Evolutionary conservation across 2,888 invertebrate genomes (phyloP), one percentile per base, ranked within the genome.

Genomic region (Drosophila tripunctata): DNA sequence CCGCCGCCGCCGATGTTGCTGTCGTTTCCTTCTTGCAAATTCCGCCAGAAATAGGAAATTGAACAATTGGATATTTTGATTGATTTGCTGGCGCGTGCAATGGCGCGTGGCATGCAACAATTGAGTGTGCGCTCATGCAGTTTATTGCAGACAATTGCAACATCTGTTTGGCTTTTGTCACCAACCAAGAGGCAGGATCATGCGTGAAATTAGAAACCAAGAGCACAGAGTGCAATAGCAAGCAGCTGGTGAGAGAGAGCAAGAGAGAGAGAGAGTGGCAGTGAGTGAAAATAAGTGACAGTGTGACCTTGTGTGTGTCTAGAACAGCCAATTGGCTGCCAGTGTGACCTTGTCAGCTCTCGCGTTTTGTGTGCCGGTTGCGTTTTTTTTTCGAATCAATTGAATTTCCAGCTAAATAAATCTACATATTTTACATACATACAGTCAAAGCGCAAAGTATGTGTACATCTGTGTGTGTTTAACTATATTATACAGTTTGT

Each of bases 71-170:
- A 50, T 35, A 52, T 58, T 62, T 69, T 38, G 50, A 47, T 24
- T 55, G 44, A 31, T 21, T 35, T 35, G n/a, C n/a, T 27, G 8
- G 10, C 33, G 62, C 19, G 58, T 64, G 14, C 55, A 69, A 52
- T 35, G 67, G 67, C 64, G 75, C 69, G 63, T 73, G 69, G 69
- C 55, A 52, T 55, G 69, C 62, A 40, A 48, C 51, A 54, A 27
- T 10, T 10, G 10, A 27, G 47, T 67, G 27, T 1, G 8, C 65
- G 58, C 47, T 81, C 64, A 75, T 60, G 57, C 61, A 62, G 63
- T 72, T 81, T 70, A 72, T 70, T 75, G 41, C 48, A 75, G 81
- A 79, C 77, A 27, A 10, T 69, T 27, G 72, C 72, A 85, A 79
- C 82, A 83, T 85, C 85, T 83, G 82, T 75, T 81, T 57, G n/a